phyloP scores from a whole-genome alignment of 92 coral and sea anemone species.

The Muricea muricata region DNA sequence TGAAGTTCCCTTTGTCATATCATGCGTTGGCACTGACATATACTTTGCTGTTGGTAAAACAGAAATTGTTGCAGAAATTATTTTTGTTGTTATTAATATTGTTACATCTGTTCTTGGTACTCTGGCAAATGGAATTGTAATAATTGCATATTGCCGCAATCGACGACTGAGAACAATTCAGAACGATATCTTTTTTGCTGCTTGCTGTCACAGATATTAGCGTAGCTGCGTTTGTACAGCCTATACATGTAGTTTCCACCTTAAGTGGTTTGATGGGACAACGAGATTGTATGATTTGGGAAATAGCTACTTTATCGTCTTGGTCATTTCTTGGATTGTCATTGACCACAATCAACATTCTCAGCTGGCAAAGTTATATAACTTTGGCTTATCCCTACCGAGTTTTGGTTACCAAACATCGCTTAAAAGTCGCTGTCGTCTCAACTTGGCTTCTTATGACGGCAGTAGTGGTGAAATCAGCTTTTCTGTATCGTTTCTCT shows the following conservation, averaged over 20 bases:
- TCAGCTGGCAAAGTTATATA: not conserved
- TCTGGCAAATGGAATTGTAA: not conserved
- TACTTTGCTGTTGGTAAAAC: too few species aligned
- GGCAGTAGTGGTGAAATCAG: not conserved
- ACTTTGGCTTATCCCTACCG: constrained; percentile 11
- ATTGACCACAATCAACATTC: not conserved
- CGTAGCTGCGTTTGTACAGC: not conserved
- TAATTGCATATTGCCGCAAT: not conserved
- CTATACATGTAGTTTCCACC: not conserved
- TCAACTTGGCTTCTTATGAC: not conserved
- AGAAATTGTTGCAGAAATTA: not conserved
- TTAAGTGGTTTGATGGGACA: not conserved
- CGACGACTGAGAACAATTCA: not conserved
- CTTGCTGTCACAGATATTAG: not conserved
- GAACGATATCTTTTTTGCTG: not conserved
- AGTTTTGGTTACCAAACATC: not conserved
- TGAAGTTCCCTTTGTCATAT: too few species aligned
- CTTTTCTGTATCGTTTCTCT: not conserved
- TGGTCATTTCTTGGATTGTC: not conserved
- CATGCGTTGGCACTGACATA: too few species aligned
- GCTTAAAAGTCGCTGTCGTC: not conserved
- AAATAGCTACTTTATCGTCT: not conserved
- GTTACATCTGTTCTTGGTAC: not conserved
- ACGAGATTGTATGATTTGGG: not conserved
- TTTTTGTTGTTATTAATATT: not conserved